Percentiles rank a stretch among this genome's conserved stretches.
phyloP scores from a whole-genome alignment of 1,140 invertebrate genomes.

The Ylistrum balloti region DNA sequence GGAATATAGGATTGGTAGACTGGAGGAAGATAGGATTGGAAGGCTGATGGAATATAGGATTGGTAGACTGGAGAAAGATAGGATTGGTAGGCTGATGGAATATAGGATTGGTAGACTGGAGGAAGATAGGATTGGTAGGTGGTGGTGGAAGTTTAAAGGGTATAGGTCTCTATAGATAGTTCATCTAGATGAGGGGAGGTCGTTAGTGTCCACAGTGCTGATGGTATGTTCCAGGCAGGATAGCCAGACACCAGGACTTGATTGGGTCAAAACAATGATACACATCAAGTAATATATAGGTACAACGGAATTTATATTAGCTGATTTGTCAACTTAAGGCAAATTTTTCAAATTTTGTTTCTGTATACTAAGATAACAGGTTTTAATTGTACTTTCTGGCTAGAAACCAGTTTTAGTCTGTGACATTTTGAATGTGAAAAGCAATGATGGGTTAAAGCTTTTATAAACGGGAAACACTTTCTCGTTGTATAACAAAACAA shows the following conservation, averaged over 20 bases:
- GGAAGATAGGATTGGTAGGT: too few species aligned
- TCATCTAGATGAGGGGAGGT: too few species aligned
- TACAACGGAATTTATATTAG: background rate
- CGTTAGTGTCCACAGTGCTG: background rate
- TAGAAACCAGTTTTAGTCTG: constrained; percentile 1
- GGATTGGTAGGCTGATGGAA: too few species aligned
- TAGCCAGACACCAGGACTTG: background rate
- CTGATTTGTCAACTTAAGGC: background rate
- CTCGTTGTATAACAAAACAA: background rate
- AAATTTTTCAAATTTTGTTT: constrained; percentile 30
- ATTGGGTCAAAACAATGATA: background rate
- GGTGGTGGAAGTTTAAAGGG: too few species aligned
- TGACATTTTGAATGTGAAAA: background rate
- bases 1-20: too few species aligned
- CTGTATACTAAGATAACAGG: background rate
- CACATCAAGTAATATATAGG: background rate
- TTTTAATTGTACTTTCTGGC: background rate
- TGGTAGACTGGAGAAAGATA: too few species aligned
- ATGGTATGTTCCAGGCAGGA: background rate
- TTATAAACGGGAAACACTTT: background rate
- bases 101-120: too few species aligned
- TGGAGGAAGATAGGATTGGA: too few species aligned
- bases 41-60: too few species aligned
- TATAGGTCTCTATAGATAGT: too few species aligned
- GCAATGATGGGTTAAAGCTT: background rate